Conservation (phyloP, 2,888 invertebrate species). For the Drosophila peninsularis region DNA sequence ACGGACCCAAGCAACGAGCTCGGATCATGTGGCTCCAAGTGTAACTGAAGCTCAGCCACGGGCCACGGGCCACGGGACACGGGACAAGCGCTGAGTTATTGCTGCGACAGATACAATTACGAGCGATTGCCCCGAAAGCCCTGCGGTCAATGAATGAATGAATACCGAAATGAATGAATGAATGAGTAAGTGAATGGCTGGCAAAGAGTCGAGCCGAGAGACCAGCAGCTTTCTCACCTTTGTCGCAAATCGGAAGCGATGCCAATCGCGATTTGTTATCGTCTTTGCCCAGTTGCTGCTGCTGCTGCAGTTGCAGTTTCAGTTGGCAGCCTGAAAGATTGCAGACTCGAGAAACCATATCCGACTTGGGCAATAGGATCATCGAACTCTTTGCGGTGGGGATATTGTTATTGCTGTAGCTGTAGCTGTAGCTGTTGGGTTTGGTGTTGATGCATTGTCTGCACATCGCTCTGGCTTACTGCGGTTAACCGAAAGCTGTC, state of each 20-base stretch:
- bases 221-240: constrained; percentile 66
- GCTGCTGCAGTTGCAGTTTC: not conserved
- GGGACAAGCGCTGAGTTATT: constrained; percentile 72
- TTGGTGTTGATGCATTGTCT: constrained; percentile 58
- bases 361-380: constrained; percentile 68
- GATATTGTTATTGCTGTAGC: constrained; percentile 33
- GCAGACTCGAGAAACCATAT: constrained; percentile 64
- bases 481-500: constrained; percentile 84
- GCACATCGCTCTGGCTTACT: constrained; percentile 64
- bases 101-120: constrained; percentile 78
- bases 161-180: constrained; percentile 16
- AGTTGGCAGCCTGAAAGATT: constrained; percentile 27
- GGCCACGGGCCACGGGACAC: constrained; percentile 32
- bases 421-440: constrained; percentile 6
- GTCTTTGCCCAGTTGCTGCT: constrained; percentile 17
- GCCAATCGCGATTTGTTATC: constrained; percentile 74
- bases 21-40: constrained; percentile 64
- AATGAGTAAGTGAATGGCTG: constrained; percentile 24
- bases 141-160: constrained; percentile 70
- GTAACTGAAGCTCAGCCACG: constrained; percentile 64
- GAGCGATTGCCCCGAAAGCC: constrained; percentile 53
- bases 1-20: constrained; percentile 16
- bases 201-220: not conserved
- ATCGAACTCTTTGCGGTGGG: constrained; percentile 77
- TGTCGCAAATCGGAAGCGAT: constrained; percentile 73